phyloP scores from a whole-genome alignment of 2,797 vertebrate genomes.

The Sebastes itinus region DNA sequence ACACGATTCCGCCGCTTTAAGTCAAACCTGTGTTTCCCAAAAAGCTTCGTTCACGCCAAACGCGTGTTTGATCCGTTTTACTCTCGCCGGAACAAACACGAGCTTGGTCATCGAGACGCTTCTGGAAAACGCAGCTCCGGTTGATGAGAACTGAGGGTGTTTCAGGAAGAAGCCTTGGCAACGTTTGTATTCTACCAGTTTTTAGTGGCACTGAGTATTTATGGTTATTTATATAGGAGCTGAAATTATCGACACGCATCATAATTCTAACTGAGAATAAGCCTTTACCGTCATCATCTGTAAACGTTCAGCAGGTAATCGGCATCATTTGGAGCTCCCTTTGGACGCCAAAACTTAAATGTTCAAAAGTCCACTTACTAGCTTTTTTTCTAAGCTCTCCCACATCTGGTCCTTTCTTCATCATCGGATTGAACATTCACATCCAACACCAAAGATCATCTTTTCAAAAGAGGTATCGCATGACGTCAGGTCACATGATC shows the following conservation, averaged over 20 bases:
- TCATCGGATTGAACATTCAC: not conserved
- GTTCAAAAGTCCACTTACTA: not conserved
- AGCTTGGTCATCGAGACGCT: not conserved
- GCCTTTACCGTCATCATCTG: not conserved
- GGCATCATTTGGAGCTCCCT: not conserved
- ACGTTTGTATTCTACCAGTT: conserved; percentile 12
- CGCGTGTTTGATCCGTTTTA: not conserved
- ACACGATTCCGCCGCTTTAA: not conserved
- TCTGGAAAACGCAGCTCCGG: conserved; percentile 23
- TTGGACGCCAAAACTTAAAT: not conserved
- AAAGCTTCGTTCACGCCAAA: not conserved
- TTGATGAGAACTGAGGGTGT: not conserved
- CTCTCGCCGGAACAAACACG: conserved; percentile 1
- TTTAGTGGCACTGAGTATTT: conserved; percentile 29
- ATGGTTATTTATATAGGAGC: conserved; percentile 39
- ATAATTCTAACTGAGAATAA: conserved; percentile 7
- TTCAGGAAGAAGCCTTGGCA: not conserved
- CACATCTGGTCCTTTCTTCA: not conserved
- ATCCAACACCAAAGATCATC: not conserved
- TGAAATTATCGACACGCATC: not conserved
- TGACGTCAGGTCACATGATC: not conserved
- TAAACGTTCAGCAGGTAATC: not conserved
- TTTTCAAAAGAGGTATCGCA: not conserved
- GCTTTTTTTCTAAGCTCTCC: not conserved
- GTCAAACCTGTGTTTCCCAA: conserved; percentile 24